Base-by-base conservation (phyloP, 2,888 invertebrate genomes). In the Tetanocera ferruginea region DNA sequence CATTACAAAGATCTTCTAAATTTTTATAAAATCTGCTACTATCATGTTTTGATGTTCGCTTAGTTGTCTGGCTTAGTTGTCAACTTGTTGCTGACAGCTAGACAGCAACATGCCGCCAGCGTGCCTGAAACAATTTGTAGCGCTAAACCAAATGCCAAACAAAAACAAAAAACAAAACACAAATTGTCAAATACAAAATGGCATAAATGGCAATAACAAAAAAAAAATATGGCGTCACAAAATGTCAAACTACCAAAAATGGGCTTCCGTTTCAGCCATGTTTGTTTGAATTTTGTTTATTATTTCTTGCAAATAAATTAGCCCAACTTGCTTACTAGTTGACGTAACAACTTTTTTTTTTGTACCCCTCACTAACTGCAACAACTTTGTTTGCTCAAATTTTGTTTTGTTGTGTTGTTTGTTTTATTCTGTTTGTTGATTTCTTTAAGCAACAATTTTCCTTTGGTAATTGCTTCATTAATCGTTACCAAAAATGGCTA, bases 401-500 rank as follows among this genome's bases (percentile, higher is more conserved):
- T 23, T 11, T 6, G 11, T 69, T 67, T 28, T 49, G 5, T 25
- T 70, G 14, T 28, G 8, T 70, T n/a, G n/a, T 70, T 17, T 51
- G 14, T 60, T 60, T 6, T 28, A 8, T 17, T 23, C 3, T 55
- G 5, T 19, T 55, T n/a, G 1, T 11, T 43, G 43, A n/a, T 43
- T 43, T 43, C 43, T 43, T 43, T 14, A 43, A 28, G 3, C 34
- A 67, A 69, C 64, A 74, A 55, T 69, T 60, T 67, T 67, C 52
- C 28, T 25, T 57, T 43, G 66, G 52, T 71, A 78, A 78, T 76
- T 78, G 78, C 78, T 78, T 78, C 78, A 78, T 78, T 78, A 76
- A 78, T 78, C 76, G 71, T 55, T 78, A 64, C 76, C 78, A 76
- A 78, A 78, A 75, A 78, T 70, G 76, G 75, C 34, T 66, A 51